Percentiles rank a stretch among this genome's conserved stretches.
phyloP scores from a whole-genome alignment of 2,888 invertebrate genomes.

The Morinoia aosen region DNA sequence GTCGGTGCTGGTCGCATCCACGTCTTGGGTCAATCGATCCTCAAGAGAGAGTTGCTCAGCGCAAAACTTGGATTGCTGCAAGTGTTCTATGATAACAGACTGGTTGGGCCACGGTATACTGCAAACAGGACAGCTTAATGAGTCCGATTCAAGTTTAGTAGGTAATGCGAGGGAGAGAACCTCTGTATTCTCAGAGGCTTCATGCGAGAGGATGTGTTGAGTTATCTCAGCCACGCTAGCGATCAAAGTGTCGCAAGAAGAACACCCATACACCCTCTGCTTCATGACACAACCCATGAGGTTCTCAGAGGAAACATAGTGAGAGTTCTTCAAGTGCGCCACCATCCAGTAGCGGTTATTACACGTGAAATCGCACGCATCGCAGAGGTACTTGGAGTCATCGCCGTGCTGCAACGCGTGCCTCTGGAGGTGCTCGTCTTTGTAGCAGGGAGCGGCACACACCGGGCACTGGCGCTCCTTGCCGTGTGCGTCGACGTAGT shows the following conservation, averaged over 20 bases:
- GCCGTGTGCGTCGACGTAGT: not conserved
- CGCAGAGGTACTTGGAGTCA: not conserved
- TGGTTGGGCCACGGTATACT: slow-evolving; percentile 8
- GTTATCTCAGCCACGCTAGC: not conserved
- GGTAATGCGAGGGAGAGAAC: not conserved
- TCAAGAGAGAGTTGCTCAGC: not conserved
- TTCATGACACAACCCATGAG: slow-evolving; percentile 35
- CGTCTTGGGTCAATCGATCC: not conserved
- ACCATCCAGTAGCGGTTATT: slow-evolving; percentile 15
- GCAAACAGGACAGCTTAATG: not conserved
- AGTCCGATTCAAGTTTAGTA: slow-evolving; percentile 12
- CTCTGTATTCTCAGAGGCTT: not conserved
- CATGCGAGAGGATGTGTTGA: not conserved
- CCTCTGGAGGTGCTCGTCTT: slow-evolving; percentile 55
- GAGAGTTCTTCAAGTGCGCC: not conserved
- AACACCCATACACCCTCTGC: not conserved
- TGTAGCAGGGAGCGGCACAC: slow-evolving; percentile 57
- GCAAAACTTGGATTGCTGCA: not conserved
- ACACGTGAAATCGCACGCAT: slow-evolving; percentile 6
- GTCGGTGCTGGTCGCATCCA: not conserved
- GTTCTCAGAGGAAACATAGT: not conserved
- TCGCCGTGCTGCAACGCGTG: slow-evolving; percentile 57
- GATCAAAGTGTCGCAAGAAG: not conserved
- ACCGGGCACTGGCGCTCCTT: not conserved
- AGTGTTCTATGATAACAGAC: not conserved